These are phyloP conservation scores for Cisticola juncidis DNA, from an alignment of 2,113 vertebrate genomes.

Conservation along the genomic window DNA sequence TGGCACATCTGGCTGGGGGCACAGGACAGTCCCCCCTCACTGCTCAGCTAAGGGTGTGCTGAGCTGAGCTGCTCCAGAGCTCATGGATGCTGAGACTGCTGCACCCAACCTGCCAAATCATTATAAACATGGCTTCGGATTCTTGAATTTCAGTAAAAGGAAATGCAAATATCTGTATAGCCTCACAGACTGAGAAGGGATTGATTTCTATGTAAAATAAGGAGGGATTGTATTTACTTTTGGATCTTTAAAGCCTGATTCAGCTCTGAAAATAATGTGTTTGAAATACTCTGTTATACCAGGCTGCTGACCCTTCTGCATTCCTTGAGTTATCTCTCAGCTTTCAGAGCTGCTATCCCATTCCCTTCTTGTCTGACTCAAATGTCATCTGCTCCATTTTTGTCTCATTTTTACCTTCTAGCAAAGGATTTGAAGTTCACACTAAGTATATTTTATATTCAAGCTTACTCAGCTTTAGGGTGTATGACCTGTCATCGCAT, in stretches of 20 bases:
- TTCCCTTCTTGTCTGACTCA: not conserved
- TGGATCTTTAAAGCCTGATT: not conserved
- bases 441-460: not conserved
- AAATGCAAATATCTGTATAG: not conserved
- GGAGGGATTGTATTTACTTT: not conserved
- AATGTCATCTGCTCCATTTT: not conserved
- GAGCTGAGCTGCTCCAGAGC: not conserved
- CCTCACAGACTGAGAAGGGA: not conserved
- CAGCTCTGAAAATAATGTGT: not conserved
- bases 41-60: not conserved
- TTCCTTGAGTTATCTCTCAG: not conserved
- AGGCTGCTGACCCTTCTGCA: not conserved
- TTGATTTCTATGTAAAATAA: not conserved
- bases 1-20: not conserved
- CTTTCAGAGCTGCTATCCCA: not conserved
- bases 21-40: not conserved
- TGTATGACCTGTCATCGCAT: not conserved
- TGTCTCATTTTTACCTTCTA: not conserved
- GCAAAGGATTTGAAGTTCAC: not conserved
- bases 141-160: not conserved
- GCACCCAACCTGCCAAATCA: not conserved
- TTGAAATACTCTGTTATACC: not conserved
- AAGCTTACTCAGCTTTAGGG: not conserved
- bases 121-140: not conserved
- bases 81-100: not conserved